These are phyloP conservation scores for Apteryx owenii DNA, from an alignment of 2,113 vertebrate species.

Conservation along the genomic window DNA sequence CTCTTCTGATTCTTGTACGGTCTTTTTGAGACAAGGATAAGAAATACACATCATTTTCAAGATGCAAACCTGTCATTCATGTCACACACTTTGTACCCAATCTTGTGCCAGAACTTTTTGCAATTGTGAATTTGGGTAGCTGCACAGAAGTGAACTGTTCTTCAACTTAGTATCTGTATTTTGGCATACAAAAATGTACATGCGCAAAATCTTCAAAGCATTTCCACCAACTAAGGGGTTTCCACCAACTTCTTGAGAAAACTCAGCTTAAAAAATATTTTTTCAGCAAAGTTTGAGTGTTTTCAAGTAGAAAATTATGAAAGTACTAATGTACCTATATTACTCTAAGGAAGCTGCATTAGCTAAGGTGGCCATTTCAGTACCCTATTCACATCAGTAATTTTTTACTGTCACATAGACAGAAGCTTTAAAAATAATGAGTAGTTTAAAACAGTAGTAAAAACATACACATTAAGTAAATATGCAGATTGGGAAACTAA, in stretches of 20 bases:
- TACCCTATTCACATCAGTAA: not conserved
- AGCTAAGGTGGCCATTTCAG: not conserved
- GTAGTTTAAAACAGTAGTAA: not conserved
- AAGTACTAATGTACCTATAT: not conserved
- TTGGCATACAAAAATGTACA: not conserved
- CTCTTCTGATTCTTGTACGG: not conserved
- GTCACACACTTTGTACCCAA: not conserved
- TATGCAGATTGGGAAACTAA: not conserved
- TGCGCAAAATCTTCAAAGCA: not conserved
- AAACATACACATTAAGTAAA: not conserved
- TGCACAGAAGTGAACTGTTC: not conserved
- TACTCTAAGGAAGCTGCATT: not conserved
- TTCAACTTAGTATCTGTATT: not conserved
- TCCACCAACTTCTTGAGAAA: not conserved
- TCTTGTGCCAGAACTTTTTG: not conserved
- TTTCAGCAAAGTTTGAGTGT: not conserved
- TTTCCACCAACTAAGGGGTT: not conserved
- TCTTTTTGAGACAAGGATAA: not conserved
- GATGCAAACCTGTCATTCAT: not conserved
- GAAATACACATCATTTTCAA: not conserved
- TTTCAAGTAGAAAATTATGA: not conserved
- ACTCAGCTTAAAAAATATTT: not conserved
- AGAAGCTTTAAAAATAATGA: not conserved
- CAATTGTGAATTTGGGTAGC: not conserved
- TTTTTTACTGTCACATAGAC: not conserved